Percentiles rank a stretch among this genome's conserved stretches.
Evolutionary conservation across 2,888 invertebrate genomes (phyloP).

Genomic region (Phalera bucephala): DNA sequence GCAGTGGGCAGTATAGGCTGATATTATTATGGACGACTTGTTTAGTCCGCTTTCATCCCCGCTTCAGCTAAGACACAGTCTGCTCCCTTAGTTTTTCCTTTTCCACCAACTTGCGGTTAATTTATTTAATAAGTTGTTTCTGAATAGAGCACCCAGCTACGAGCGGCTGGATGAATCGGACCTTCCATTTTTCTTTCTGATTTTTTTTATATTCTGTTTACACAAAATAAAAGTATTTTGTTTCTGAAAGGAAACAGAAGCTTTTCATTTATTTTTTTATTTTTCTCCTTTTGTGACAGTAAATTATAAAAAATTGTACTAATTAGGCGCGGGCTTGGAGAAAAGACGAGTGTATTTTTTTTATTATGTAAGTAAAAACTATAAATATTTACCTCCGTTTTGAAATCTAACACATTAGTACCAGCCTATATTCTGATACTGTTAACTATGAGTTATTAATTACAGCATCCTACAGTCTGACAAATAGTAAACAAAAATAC

Average conservation of each 20-base stretch:
- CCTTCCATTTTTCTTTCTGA: constrained; percentile 61
- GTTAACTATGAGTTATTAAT: too few relatives aligned
- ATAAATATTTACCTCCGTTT: too few relatives aligned
- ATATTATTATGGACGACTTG: too few relatives aligned
- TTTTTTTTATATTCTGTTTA: constrained; percentile 23
- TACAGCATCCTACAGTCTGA: too few relatives aligned
- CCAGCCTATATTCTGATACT: too few relatives aligned
- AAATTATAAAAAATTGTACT: constrained; percentile 30
- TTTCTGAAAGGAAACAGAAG: constrained; percentile 42
- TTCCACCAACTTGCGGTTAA: constrained; percentile 75
- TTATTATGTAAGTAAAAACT: too few relatives aligned
- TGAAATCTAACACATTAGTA: too few relatives aligned
- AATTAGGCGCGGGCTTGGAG: constrained; percentile 28
- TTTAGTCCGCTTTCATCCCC: too few relatives aligned
- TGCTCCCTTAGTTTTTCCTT: constrained; percentile 69
- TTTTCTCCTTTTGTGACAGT: constrained; percentile 42
- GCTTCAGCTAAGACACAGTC: constrained; percentile 8
- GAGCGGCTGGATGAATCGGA: constrained; percentile 66
- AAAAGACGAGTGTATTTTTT: too few relatives aligned
- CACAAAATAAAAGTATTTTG: constrained; percentile 41
- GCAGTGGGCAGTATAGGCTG: too few relatives aligned
- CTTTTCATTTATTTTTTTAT: constrained; percentile 33
- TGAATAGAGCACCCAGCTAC: constrained; percentile 65
- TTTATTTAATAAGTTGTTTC: constrained; percentile 80
- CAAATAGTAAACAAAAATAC: too few relatives aligned